Base-by-base conservation (phyloP, 2,113 vertebrate species). In the Todiramphus chloris region DNA sequence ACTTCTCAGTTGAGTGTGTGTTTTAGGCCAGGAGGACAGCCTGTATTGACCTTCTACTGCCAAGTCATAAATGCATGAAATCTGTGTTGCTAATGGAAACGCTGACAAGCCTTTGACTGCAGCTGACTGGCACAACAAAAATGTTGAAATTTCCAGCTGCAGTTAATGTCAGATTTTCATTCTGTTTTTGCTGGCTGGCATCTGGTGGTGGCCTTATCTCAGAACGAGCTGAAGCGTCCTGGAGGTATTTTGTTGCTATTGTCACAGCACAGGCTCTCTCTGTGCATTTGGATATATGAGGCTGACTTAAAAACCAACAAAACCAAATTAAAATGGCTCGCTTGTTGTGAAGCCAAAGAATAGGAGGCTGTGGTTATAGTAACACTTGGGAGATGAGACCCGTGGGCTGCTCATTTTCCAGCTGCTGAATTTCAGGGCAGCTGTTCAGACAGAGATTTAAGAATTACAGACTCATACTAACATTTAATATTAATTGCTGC, bases 41-140 rank as follows among this genome's bases (percentile, higher is more conserved):
- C 88, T 76, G 73, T 76, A 84, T 66, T 69, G 73, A 59, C 67
- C 83, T 92, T 82, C 53, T 87, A 11, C 88, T 95, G 94, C 95
- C 95, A 94, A 90, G 74, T 84, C 37, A 76, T 84, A 92, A 95
- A 82, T 73, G 74, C 69, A 39, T 89, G 58, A 94, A 94, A 84
- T 89, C 83, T 92, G 80, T 37, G 66, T 79, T 97, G 77, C 83
- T 96, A 62, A 85, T 91, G 90, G 96, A 96, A 96, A 87, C 53
- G 19, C 76, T 95, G 92, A 94, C 76, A 79, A 93, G 76, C 56
- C 72, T 77, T 81, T 77, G 81, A 41, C 72, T 81, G 33, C 64
- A 81, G 8, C 3, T 6, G 67, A 14, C 82, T 83, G 62, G 55
- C 68, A 74, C 72, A 69, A 93, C 33, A 74, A 78, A 63, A 91